Evolutionary conservation across 1,140 invertebrate genomes (phyloP), one percentile per base, ranked within the genome.

Genomic region (Pinna nobilis): DNA sequence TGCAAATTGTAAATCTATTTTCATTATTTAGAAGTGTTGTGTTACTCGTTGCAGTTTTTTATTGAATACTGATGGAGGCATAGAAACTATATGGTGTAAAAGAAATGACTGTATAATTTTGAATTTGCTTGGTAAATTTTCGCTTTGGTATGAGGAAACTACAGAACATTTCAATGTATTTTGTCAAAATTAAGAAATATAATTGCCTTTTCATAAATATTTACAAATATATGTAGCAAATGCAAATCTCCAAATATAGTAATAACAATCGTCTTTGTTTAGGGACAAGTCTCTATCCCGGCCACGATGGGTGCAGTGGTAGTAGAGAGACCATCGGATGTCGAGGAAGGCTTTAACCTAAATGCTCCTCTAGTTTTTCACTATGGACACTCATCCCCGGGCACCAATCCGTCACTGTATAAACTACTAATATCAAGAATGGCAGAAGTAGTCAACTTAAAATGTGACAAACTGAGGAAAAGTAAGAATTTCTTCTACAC

Each of bases 361-460:
- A 81, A 79, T 39, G 96, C 96, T 5, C 96, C 97, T 0, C 86
- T 98, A 3, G 95, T 97, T 0, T 98, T 97, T 85, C 95, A 99
- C 89, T 99, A 94, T 91, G 98, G 98, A 0, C 94, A 98, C 84
- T 95, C 94, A 77, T 90, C 90, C 18, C 95, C 96, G 0, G 88
- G 90, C 25, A 90, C 91, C 1, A 99, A 99, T 86, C 87, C 94
- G 3, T 92, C 94, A 15, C 90, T 99, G 0, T 99, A 97, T 85
- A 96, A 97, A 85, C 91, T 94, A 4, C 90, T 99, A 15, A 93
- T 97, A 0, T 93, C 82, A 0, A 65, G 82, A 77, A 90, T 99
- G 77, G 96, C 97, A 0, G 94, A 95, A 82, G 94, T 95, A 15
- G 94, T 98, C 55, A 92, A 94, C 30, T 93, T 97, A 77, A 92